phyloP scores from a whole-genome alignment of 2,113 vertebrate species.

The Albula goreensis region DNA sequence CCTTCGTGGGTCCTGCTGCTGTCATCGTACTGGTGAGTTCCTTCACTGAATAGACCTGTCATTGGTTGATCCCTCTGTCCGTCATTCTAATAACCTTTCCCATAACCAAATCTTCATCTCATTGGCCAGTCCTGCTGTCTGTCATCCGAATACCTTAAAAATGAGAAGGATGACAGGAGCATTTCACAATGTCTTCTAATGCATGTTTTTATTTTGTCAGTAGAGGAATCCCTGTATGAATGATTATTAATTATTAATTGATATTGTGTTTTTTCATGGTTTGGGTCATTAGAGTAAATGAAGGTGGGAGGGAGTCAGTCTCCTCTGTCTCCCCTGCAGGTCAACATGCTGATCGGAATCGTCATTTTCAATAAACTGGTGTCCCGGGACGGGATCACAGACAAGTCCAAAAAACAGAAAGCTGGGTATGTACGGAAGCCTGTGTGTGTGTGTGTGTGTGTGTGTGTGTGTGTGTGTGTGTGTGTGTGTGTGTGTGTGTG shows the following conservation, averaged over 20 bases:
- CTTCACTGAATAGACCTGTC: not conserved
- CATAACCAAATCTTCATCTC: not conserved
- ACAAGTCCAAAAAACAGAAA: constrained; percentile 98
- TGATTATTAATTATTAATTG: too few species aligned
- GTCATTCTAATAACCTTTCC: too few species aligned
- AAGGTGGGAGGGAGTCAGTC: not conserved
- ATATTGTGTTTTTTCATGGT: too few species aligned
- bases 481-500: constrained; percentile 1
- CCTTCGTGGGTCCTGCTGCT: constrained; percentile 90
- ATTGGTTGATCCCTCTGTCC: not conserved
- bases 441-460: not conserved
- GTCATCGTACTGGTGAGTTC: constrained; percentile 89
- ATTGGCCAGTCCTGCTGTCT: not conserved
- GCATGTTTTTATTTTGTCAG: too few species aligned
- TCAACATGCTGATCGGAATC: constrained; percentile 98
- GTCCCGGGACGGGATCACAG: constrained; percentile 94
- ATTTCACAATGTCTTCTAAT: too few species aligned
- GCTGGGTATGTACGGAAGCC: constrained; percentile 83
- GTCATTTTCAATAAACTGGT: constrained; percentile 99
- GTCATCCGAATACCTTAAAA: not conserved
- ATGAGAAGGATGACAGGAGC: too few species aligned
- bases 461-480: not conserved
- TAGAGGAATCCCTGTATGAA: too few species aligned
- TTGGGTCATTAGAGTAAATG: too few species aligned
- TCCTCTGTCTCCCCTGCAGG: constrained; percentile 62